Conservation (phyloP, 2,888 invertebrate species). For the Leptinotarsa haldemani region DNA sequence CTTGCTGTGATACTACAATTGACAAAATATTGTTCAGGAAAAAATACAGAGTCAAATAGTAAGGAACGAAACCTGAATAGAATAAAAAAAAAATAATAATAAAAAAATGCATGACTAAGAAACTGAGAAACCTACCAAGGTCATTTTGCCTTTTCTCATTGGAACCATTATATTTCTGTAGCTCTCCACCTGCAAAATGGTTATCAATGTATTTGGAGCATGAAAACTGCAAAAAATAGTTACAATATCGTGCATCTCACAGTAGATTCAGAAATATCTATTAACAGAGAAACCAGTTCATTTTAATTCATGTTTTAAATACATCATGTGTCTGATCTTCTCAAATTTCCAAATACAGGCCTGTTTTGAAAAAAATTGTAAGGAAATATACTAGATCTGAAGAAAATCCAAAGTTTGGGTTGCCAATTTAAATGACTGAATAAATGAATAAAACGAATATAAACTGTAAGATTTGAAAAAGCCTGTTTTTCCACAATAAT, state of each 20-base stretch:
- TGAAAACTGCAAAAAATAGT: neutral
- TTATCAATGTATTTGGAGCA: neutral
- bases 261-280: neutral
- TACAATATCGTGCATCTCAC: neutral
- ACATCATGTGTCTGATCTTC: neutral
- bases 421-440: neutral
- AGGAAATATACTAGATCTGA: neutral
- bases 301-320: constrained; percentile 6
- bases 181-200: constrained; percentile 6
- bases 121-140: neutral
- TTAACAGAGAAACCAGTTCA: constrained; percentile 1
- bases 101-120: neutral
- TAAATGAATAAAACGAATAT: neutral
- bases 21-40: neutral
- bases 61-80: neutral
- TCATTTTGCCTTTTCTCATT: neutral
- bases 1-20: constrained; percentile 10
- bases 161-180: neutral
- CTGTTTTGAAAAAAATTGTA: constrained; percentile 1
- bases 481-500: neutral
- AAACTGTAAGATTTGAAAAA: neutral
- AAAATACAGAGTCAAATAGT: neutral
- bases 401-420: neutral
- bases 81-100: constrained; percentile 2
- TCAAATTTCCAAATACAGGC: neutral